These are phyloP conservation scores for Fukomys damarensis DNA, from an alignment of 2,113 vertebrate genomes.

Conservation along the genomic window DNA sequence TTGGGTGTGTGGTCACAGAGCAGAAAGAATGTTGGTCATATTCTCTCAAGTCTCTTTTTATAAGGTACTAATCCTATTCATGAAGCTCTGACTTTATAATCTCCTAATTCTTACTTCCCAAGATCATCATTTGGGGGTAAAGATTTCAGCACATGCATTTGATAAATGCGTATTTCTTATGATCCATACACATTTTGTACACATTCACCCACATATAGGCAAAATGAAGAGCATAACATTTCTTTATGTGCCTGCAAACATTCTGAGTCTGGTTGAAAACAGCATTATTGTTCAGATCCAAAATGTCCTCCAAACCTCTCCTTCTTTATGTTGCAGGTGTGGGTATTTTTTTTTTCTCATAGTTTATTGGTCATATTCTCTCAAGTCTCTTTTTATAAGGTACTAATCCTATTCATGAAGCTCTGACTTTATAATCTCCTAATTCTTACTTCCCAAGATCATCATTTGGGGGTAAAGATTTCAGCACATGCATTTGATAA, in stretches of 20 bases:
- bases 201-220: background rate
- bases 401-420: background rate
- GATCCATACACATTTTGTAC: background rate
- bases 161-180: background rate
- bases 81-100: background rate
- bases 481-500: background rate
- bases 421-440: background rate
- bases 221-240: background rate
- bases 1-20: background rate
- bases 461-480: background rate
- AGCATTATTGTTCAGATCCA: background rate
- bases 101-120: background rate
- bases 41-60: background rate
- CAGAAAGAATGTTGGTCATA: background rate
- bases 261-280: constrained; percentile 16
- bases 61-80: background rate
- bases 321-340: background rate
- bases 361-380: background rate
- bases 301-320: background rate
- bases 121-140: background rate
- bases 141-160: background rate
- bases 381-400: background rate
- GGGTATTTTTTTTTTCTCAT: too few species aligned
- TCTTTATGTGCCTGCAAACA: background rate
- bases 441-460: background rate